Base-by-base conservation (phyloP, 2,888 invertebrate species). In the Xylota segnis region DNA sequence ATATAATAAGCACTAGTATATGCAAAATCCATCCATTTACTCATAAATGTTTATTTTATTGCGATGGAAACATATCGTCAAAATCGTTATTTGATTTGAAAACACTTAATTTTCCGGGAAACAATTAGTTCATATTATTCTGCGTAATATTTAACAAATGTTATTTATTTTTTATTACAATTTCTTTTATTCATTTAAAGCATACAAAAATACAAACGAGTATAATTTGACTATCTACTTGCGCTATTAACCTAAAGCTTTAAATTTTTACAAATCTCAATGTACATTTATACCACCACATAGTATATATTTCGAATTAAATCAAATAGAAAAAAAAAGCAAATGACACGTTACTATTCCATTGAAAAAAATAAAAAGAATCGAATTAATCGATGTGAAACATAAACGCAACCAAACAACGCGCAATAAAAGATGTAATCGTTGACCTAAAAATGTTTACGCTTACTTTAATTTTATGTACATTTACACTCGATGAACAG, bases 401-500 rank as follows among this genome's bases (percentile, higher is more conserved):
- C 1, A 29, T 14, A 29, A 54, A 54, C n/a, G n/a, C 5, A 54
- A 23, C n/a, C 29, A 29, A 54, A 29, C 32, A 14, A 34, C 10
- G 34, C 10, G 34, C n/a, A 54, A 14, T 32, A 56, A 56, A 56
- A 32, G 7, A 32, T 32, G 56, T 32, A 56, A 56, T 32, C 32
- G 14, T 56, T 16, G 14, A 32, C 32, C 29, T 54, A 54, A 50
- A 23, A 56, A 56, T 56, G 16, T 56, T 56, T 32, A 32, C 32
- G 32, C 32, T 56, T 32, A 56, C 32, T 56, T 56, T 32, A 14
- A 16, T 27, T 54, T 54, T 29, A 14, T 29, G 14, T 32, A 12
- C 12, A 18, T 29, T 5, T 0, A 50, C 4, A 10, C 7, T 4
- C 45, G 23, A 5, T n/a, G 40, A n/a, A 43, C 40, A 2, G 14